phyloP scores from a whole-genome alignment of 2,797 vertebrate genomes.

The Thripadectes ignobilis region DNA sequence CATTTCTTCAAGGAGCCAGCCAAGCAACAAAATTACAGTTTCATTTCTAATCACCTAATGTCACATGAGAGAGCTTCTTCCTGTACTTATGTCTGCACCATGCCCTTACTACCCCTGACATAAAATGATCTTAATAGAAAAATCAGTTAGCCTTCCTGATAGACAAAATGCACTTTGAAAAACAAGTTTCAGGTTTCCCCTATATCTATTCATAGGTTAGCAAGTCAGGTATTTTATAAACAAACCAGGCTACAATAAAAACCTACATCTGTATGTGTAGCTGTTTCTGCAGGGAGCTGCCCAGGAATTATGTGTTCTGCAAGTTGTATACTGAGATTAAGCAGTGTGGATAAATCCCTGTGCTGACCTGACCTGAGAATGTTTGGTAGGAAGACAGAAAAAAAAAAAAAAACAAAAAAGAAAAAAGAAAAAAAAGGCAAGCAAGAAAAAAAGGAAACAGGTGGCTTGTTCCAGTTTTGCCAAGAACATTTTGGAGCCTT shows the following conservation, averaged over 20 bases:
- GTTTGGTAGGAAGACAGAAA: not conserved
- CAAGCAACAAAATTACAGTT: not conserved
- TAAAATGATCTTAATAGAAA: not conserved
- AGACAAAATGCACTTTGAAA: not conserved
- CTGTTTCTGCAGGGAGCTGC: not conserved
- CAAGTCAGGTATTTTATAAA: not conserved
- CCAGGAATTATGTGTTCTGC: not conserved
- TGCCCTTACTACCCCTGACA: not conserved
- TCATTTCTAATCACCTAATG: not conserved
- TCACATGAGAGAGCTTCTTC: not conserved
- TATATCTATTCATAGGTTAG: not conserved
- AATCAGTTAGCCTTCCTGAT: not conserved
- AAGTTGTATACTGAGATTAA: not conserved
- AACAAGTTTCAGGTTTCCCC: not conserved
- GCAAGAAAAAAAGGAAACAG: not conserved
- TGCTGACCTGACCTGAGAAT: not conserved
- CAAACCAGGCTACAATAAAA: not conserved
- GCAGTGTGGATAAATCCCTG: not conserved
- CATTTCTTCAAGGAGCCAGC: not conserved
- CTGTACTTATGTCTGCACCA: not conserved
- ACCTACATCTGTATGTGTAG: not conserved
- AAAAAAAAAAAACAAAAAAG: not conserved
- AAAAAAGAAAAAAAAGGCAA: not conserved
- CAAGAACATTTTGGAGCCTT: slow-evolving; percentile 42
- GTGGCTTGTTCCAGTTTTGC: slow-evolving; percentile 18